Evolutionary conservation across 2,888 invertebrate genomes (phyloP), one percentile per base, ranked within the genome.

Genomic region (Neoascia interrupta): DNA sequence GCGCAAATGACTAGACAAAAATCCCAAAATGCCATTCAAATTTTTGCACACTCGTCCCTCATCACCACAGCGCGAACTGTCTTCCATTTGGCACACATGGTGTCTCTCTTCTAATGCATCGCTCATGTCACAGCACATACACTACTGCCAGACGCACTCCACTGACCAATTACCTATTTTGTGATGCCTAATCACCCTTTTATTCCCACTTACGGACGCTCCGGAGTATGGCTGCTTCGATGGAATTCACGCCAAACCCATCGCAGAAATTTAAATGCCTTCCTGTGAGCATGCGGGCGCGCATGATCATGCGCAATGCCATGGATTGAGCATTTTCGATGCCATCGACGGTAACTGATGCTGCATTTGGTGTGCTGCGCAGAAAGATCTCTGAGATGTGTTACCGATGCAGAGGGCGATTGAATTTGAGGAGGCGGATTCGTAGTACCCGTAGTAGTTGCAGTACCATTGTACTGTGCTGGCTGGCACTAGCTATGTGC

Each of bases 121-220:
- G 79, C 60, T 66, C 79, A 73, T 79, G 73, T 79, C 79, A 73
- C 72, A 69, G 39, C 64, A n/a, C 31, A 26, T 31, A 31, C 31
- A 60, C 36, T 49, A 64, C 58, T 72, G 51, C 45, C 73, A 79
- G 73, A 66, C 79, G 61, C 73, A 79, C 79, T 79, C n/a, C 72
- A 51, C 66, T 73, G 79, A 79, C 79, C 79, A 79, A 79, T 79
- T 79, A 79, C 79, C 79, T 61, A 79, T 79, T 79, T 79, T 79
- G 79, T 79, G 79, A 79, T 79, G 79, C 79, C 79, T 79, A 79
- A 79, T 79, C 72, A 73, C 73, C 79, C 72, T 73, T 79, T 79
- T 79, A 79, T 79, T 79, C 72, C 66, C 79, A 72, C 79, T 79
- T 72, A 72, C 58, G 64, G 60, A 21, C 13, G 18, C 31, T 36